These are phyloP conservation scores for Eunapius fragilis DNA, from an alignment of 37 sponge, comb jelly and placozoan species.

Conservation along the genomic window DNA sequence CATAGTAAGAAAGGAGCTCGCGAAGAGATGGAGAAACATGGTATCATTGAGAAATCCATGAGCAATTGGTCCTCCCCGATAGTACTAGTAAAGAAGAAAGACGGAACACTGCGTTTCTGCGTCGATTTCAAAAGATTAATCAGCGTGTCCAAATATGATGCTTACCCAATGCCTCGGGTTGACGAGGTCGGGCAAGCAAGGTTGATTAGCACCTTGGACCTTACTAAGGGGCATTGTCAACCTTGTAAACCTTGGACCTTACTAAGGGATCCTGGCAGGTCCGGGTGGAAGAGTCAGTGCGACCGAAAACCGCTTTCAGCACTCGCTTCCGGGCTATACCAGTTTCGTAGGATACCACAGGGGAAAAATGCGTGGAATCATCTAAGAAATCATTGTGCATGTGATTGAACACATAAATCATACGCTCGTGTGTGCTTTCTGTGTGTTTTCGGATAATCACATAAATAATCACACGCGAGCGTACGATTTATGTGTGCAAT, in stretches of 20 bases:
- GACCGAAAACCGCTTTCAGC: constrained; percentile 28
- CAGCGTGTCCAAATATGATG: background rate
- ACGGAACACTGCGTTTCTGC: constrained; percentile 2
- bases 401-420: too few relatives aligned
- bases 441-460: too few relatives aligned
- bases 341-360: constrained; percentile 32
- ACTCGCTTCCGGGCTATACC: constrained; percentile 23
- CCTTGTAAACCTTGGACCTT: too few relatives aligned
- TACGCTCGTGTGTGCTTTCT: too few relatives aligned
- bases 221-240: background rate
- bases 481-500: too few relatives aligned
- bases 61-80: constrained; percentile 10
- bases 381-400: too few relatives aligned
- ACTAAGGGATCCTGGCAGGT: too few relatives aligned
- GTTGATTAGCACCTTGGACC: constrained; percentile 8
- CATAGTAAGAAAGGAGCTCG: constrained; percentile 23
- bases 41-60: constrained; percentile 14
- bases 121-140: constrained; percentile 23
- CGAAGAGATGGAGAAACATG: constrained; percentile 28
- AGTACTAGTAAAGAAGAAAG: constrained; percentile 20
- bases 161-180: constrained; percentile 33
- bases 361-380: too few relatives aligned
- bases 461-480: too few relatives aligned
- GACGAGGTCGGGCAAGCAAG: constrained; percentile 15
- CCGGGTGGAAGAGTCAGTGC: background rate